Evolutionary conservation across 1,140 invertebrate genomes (phyloP).

Genomic region (Cherax destructor): DNA sequence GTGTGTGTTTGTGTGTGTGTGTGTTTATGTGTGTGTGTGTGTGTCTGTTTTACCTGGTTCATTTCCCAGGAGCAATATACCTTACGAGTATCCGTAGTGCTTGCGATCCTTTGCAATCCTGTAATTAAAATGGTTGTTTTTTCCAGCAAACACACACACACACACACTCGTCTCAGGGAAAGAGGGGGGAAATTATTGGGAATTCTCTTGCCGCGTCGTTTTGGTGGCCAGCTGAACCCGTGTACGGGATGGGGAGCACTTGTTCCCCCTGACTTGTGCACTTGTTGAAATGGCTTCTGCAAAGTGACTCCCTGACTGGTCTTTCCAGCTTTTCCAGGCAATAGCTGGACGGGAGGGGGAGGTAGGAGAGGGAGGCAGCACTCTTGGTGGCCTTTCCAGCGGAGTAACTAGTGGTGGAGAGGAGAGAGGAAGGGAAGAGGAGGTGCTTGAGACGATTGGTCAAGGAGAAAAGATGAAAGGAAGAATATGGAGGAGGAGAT

Average conservation of each 20-base stretch:
- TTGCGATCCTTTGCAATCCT: no score
- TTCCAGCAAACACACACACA: no score
- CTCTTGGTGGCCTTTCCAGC: no score
- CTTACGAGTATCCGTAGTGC: no score
- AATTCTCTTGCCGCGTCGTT: conserved; percentile 30
- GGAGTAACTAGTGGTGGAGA: no score
- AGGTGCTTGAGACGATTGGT: no score
- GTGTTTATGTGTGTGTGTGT: not conserved
- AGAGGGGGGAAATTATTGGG: conserved; percentile 19
- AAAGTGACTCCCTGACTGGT: conserved; percentile 47
- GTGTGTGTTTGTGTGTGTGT: not conserved
- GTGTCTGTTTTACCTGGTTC: not conserved
- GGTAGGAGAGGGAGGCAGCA: not conserved
- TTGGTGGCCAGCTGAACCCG: conserved; percentile 50
- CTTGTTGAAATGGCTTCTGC: conserved; percentile 65
- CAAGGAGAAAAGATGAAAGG: no score
- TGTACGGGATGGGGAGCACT: conserved; percentile 67
- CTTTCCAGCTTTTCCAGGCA: not conserved
- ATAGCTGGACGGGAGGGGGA: not conserved
- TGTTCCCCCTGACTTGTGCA: conserved; percentile 63
- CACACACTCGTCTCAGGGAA: not conserved
- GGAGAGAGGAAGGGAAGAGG: no score
- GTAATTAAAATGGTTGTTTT: no score
- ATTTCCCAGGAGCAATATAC: no score
- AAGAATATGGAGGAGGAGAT: no score